A percentile compares a stretch with the other conserved stretches of the same genome.
These are phyloP conservation scores for Champsocephalus esox DNA, from an alignment of 2,797 vertebrate genomes.

Conservation along the genomic window DNA sequence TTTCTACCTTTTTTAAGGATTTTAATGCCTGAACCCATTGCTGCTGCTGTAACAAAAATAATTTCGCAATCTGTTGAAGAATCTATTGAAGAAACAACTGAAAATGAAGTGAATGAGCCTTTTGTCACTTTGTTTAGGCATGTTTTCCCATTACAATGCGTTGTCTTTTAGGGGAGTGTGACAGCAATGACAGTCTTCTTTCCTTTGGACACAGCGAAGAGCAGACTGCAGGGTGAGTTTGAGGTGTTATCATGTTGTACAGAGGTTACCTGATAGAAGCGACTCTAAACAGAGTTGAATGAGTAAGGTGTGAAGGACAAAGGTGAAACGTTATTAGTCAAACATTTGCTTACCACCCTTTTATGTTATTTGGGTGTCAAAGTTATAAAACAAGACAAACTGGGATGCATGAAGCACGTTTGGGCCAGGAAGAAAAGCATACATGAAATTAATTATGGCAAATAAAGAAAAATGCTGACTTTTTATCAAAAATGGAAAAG, in stretches of 20 bases:
- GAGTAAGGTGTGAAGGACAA: slow-evolving; percentile 4
- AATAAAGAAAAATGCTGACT: background rate
- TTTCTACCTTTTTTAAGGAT: no score
- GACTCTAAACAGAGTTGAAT: background rate
- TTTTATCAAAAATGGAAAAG: background rate
- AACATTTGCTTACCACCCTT: background rate
- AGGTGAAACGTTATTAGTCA: background rate
- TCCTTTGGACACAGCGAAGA: slow-evolving; percentile 88
- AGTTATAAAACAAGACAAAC: background rate
- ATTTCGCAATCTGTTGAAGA: no score
- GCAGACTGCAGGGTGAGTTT: slow-evolving; percentile 86
- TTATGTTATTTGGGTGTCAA: background rate
- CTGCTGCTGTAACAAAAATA: no score
- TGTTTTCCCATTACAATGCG: background rate
- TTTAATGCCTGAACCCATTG: no score
- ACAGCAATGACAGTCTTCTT: slow-evolving; percentile 88
- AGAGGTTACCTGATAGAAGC: slow-evolving; percentile 31
- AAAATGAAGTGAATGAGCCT: background rate
- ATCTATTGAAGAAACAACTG: background rate
- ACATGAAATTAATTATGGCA: background rate
- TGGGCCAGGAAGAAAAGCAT: background rate
- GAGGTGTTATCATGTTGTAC: slow-evolving; percentile 28
- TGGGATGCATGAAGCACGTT: background rate
- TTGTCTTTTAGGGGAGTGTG: slow-evolving; percentile 81
- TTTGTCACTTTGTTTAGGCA: background rate